These are phyloP conservation scores for Cynopterus brachyotis DNA, from an alignment of 2,113 vertebrate genomes.

Conservation along the genomic window DNA sequence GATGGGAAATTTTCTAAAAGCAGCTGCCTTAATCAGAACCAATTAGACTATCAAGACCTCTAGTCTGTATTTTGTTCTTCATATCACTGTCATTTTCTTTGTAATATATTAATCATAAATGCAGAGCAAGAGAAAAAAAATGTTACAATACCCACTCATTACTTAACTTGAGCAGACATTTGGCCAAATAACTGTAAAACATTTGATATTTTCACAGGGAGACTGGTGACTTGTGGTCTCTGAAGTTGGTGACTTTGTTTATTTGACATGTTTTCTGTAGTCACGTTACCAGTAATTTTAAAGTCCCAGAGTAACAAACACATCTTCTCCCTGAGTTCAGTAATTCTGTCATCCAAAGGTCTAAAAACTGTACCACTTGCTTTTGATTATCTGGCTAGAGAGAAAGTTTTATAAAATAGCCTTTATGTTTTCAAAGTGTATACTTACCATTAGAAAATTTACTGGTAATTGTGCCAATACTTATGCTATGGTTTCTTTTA, in stretches of 20 bases:
- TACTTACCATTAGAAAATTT: constrained; percentile 17
- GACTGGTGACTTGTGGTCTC: background rate
- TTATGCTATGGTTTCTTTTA: background rate
- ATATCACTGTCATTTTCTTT: background rate
- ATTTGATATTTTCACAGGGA: constrained; percentile 51
- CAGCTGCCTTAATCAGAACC: constrained; percentile 15
- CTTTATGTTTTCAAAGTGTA: constrained; percentile 9
- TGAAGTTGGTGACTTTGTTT: constrained; percentile 37
- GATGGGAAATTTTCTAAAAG: constrained; percentile 40
- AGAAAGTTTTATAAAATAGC: background rate
- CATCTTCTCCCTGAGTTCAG: background rate
- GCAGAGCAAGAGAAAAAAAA: background rate
- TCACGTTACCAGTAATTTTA: constrained; percentile 2
- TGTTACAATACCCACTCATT: background rate
- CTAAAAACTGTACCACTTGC: background rate
- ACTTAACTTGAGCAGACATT: background rate
- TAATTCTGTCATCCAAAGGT: background rate
- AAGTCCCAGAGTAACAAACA: background rate
- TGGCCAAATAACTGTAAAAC: constrained; percentile 5
- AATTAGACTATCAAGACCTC: background rate
- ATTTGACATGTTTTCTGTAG: background rate
- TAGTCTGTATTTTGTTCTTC: background rate
- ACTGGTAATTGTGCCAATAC: background rate
- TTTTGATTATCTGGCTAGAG: constrained; percentile 2
- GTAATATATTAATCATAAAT: background rate